A percentile compares a stretch with the other conserved stretches of the same genome.
Evolutionary conservation across 1,140 invertebrate genomes (phyloP).

Genomic region (Anastrepha ludens): DNA sequence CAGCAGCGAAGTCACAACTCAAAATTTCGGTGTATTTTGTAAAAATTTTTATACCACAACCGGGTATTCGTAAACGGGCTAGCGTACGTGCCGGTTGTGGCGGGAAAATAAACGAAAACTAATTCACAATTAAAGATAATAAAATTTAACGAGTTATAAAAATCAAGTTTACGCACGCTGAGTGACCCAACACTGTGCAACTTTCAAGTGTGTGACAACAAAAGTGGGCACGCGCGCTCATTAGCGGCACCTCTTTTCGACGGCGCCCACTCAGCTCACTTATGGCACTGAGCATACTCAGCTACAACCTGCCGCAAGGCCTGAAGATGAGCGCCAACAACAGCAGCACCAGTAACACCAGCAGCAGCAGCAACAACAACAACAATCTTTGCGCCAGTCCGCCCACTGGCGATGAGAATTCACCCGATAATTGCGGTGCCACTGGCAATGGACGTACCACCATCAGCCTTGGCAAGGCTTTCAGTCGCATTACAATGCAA

Average conservation of each 20-base stretch:
- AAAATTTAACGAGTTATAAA: background rate
- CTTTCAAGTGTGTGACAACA: background rate
- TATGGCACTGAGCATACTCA: slow-evolving; percentile 57
- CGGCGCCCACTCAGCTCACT: slow-evolving; percentile 13
- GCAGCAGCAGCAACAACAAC: background rate
- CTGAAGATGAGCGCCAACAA: slow-evolving; percentile 56
- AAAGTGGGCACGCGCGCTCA: background rate
- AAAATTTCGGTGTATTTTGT: slow-evolving; percentile 36
- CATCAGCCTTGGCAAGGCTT: slow-evolving; percentile 55
- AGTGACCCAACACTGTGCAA: background rate
- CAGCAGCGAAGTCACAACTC: slow-evolving; percentile 29
- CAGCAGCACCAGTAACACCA: background rate
- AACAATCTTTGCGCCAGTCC: slow-evolving; percentile 59
- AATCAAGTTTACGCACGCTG: background rate
- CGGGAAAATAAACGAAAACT: slow-evolving; percentile 11
- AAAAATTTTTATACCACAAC: slow-evolving; percentile 34
- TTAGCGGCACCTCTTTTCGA: background rate
- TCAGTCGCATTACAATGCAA: slow-evolving; percentile 70
- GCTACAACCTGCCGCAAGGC: slow-evolving; percentile 55
- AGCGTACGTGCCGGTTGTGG: slow-evolving; percentile 45
- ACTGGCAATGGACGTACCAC: slow-evolving; percentile 59
- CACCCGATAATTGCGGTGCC: background rate
- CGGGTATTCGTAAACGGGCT: slow-evolving; percentile 49
- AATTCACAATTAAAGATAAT: background rate
- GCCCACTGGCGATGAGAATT: slow-evolving; percentile 42